Conservation (phyloP, 2,797 vertebrate genomes). For the Artibeus lituratus region DNA sequence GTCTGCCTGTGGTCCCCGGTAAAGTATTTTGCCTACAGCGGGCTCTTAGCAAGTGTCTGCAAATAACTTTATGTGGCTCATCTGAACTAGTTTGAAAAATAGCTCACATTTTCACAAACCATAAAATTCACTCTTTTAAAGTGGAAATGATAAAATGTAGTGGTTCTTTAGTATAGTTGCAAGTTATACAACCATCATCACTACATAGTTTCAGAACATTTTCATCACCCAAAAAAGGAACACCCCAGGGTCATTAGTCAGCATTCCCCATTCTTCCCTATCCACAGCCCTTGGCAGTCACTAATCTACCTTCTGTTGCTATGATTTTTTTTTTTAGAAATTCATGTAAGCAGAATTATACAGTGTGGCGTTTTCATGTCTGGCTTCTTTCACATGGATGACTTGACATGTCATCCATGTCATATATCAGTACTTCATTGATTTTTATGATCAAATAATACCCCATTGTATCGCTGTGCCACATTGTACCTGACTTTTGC, state of each 20-base stretch:
- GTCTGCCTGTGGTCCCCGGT: not conserved
- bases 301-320: not conserved
- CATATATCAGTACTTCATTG: constrained; percentile 14
- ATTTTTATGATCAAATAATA: constrained; percentile 36
- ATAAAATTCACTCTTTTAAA: constrained; percentile 24
- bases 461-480: not conserved
- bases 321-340: not conserved
- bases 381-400: not conserved
- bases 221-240: not conserved
- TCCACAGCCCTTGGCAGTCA: not conserved
- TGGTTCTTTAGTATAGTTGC: constrained; percentile 15
- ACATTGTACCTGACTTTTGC: constrained; percentile 23
- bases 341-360: not conserved
- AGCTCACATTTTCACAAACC: not conserved
- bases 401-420: not conserved
- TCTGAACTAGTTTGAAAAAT: constrained; percentile 28
- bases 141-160: not conserved
- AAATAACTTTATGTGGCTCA: not conserved
- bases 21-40: not conserved
- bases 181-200: not conserved
- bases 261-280: not conserved
- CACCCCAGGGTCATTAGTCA: not conserved
- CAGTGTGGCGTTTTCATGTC: not conserved
- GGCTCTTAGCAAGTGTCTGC: not conserved
- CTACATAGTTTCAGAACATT: not conserved